Evolutionary conservation across 2,113 vertebrate species (phyloP), one percentile per base, ranked within the genome.

Genomic region (Trogon melanurus): DNA sequence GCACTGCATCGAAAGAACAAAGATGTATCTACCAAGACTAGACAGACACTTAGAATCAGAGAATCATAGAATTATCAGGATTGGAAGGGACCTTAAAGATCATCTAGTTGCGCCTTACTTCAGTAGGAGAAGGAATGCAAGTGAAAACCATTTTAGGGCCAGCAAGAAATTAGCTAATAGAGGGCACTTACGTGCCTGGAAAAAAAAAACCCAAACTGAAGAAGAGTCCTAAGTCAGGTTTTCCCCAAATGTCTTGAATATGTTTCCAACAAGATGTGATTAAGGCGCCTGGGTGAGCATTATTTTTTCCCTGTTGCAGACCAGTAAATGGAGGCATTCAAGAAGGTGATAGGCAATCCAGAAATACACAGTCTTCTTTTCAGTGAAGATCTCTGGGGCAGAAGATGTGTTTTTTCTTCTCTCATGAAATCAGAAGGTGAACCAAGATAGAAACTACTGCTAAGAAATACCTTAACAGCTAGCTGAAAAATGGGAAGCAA

Each of bases 401-500:
- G 60, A 84, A 76, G 60, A 71, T 80, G 9, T 34, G 11, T 71
- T 67, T 57, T 93, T 88, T 17, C 34, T 85, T 80, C 76, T 88
- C 5, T 88, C 30, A 29, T 58, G 89, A 85, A 93, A 89, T 66
- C 47, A 83, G 74, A 73, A 47, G 36, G 20, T 71, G 79, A 91
- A 71, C 23, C 44, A 72, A 91, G 84, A 51, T n/a, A 91, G 83
- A 51, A 4, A 6, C 16, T 81, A 54, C 50, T 72, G 30, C 81
- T 91, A 83, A 88, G n/a, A 91, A 83, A 82, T 56, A 58, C 32
- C 65, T 85, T 80, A 83, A 74, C 38, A 88, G 69, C 1, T 2
- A 62, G n/a, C 72, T 93, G 85, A 95, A 90, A 91, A 96, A 64
- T 64, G 44, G n/a, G 82, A 80, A 93, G 74, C 78, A 66, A 72